A percentile compares a stretch with the other conserved stretches of the same genome.
Conservation (phyloP, 2,797 vertebrate genomes). For the Mormyrops boulengeri region DNA sequence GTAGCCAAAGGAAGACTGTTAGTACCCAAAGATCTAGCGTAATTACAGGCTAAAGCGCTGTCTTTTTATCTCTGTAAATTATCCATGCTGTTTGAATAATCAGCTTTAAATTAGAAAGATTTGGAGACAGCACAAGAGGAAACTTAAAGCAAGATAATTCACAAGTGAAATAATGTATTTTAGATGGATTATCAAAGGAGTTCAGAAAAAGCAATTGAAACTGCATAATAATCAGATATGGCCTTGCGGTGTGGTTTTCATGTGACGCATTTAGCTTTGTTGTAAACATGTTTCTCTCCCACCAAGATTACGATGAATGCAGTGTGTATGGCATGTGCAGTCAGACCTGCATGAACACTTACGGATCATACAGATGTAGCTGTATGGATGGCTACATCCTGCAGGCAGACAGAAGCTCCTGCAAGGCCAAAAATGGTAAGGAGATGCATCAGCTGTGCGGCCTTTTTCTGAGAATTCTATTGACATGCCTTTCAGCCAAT, state of each 20-base stretch:
- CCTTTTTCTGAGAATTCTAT: not conserved
- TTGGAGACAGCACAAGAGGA: not conserved
- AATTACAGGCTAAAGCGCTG: not conserved
- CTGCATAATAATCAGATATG: not conserved
- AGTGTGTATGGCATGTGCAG: constrained; percentile 66
- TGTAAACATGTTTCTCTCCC: constrained; percentile 22
- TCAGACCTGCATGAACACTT: constrained; percentile 68
- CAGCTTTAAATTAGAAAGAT: not conserved
- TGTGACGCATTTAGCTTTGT: not conserved
- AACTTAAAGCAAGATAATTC: not conserved
- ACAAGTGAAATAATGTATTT: not conserved
- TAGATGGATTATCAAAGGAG: not conserved
- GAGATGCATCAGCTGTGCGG: constrained; percentile 22
- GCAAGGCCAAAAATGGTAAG: constrained; percentile 77
- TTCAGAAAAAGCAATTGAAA: not conserved
- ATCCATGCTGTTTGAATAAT: not conserved
- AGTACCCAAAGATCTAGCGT: not conserved
- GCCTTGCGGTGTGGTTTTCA: not conserved
- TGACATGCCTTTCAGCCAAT: constrained; percentile 3
- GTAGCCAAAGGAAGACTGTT: not conserved
- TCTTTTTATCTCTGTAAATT: not conserved
- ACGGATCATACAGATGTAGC: constrained; percentile 68
- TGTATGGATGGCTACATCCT: constrained; percentile 74
- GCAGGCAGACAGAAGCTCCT: constrained; percentile 70
- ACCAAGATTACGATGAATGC: constrained; percentile 74